A percentile compares a stretch with the other conserved stretches of the same genome.
Conservation (phyloP, 2,797 vertebrate species). For the Malurus leucopterus region DNA sequence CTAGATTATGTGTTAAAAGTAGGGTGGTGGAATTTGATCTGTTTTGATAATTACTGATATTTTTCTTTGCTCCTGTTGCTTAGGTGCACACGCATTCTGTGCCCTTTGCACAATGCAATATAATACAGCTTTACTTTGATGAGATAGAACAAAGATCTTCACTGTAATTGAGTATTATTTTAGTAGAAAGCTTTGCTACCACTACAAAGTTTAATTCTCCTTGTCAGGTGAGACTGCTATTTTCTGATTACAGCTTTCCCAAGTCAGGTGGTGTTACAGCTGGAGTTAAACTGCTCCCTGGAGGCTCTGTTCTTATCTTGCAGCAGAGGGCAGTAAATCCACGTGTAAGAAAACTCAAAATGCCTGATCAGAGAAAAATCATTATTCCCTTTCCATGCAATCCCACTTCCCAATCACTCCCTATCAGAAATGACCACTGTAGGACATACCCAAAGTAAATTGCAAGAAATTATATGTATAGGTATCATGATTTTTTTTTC, state of each 20-base stretch:
- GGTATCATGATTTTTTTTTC: neutral
- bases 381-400: neutral
- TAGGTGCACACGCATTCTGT: neutral
- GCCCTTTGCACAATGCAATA: neutral
- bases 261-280: neutral
- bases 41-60: neutral
- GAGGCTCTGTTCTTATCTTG: neutral
- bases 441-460: neutral
- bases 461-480: neutral
- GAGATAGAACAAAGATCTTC: neutral
- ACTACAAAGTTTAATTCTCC: neutral
- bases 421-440: neutral
- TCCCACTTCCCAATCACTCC: neutral
- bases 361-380: neutral
- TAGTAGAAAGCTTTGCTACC: neutral
- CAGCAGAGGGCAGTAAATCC: constrained; percentile 64
- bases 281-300: neutral
- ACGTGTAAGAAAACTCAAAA: neutral
- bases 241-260: neutral
- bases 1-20: neutral
- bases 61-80: neutral
- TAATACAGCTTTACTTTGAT: neutral
- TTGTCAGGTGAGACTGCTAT: neutral
- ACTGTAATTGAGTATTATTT: neutral
- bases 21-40: neutral